A percentile compares a stretch with the other conserved stretches of the same genome.
Conservation (phyloP, 2,797 vertebrate species). For the Sebastes minor region DNA sequence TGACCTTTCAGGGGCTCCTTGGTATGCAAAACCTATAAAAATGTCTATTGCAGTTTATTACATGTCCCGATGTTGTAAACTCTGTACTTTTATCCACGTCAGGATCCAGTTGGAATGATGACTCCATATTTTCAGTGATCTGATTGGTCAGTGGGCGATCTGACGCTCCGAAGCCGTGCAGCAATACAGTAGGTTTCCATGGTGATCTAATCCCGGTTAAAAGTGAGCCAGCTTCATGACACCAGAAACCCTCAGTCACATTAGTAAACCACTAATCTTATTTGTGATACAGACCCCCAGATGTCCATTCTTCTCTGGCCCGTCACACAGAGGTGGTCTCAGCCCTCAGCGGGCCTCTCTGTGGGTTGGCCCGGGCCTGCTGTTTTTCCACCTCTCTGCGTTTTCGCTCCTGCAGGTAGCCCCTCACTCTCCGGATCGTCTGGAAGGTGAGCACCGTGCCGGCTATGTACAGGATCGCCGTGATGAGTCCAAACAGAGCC, state of each 20-base stretch:
- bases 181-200: not conserved
- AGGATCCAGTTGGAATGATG: not conserved
- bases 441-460: constrained; percentile 80
- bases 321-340: constrained; percentile 64
- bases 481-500: constrained; percentile 88
- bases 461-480: constrained; percentile 83
- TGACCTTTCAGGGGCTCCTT: not conserved
- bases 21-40: not conserved
- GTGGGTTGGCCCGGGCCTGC: not conserved
- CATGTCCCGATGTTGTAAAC: not conserved
- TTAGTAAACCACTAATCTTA: not conserved
- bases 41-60: not conserved
- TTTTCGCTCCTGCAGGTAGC: constrained; percentile 60
- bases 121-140: not conserved
- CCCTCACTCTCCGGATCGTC: constrained; percentile 75
- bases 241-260: not conserved
- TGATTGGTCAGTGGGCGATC: not conserved
- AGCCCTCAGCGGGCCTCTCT: constrained; percentile 38
- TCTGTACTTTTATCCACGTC: not conserved
- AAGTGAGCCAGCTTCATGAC: not conserved
- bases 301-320: not conserved
- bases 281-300: not conserved
- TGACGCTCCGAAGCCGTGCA: not conserved
- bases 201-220: not conserved
- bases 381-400: constrained; percentile 24